phyloP scores from a whole-genome alignment of 2,797 vertebrate genomes.

The Pyrrhura leucotis region DNA sequence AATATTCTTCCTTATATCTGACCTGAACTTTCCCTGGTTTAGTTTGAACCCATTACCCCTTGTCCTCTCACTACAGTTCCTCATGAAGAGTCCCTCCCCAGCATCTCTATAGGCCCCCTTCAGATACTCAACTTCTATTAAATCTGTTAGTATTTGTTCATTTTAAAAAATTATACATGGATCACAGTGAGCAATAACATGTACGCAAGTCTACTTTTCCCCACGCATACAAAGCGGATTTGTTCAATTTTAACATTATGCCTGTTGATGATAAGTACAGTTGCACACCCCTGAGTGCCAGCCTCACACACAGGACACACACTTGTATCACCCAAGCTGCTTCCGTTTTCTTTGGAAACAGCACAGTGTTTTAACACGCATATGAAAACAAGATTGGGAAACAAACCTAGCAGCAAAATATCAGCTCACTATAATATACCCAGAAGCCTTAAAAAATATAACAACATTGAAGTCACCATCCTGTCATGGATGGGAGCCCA shows the following conservation, averaged over 20 bases:
- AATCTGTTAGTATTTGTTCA: too few relatives aligned
- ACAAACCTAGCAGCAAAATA: neutral
- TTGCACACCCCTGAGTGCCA: neutral
- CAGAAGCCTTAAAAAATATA: neutral
- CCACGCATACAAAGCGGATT: neutral
- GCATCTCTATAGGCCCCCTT: neutral
- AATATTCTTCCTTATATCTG: neutral
- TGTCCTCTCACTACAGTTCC: neutral
- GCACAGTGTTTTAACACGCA: rapidly evolving
- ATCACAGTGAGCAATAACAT: rapidly evolving
- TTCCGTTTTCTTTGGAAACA: rapidly evolving
- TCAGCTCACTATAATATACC: neutral
- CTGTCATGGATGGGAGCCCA: too few relatives aligned
- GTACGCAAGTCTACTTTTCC: neutral
- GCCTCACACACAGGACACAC: rapidly evolving
- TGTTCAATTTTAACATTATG: neutral
- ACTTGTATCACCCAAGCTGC: rapidly evolving
- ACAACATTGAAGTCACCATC: too few relatives aligned
- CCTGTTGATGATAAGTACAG: neutral
- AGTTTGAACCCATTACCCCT: neutral
- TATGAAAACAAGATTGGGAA: neutral
- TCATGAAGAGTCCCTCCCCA: neutral
- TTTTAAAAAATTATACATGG: too few relatives aligned
- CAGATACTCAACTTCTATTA: neutral
- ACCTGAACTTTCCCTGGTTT: neutral